Percentiles rank a stretch among this genome's conserved stretches.
Conservation (phyloP, 2,797 vertebrate genomes). For the Lutjanus argentimaculatus region DNA sequence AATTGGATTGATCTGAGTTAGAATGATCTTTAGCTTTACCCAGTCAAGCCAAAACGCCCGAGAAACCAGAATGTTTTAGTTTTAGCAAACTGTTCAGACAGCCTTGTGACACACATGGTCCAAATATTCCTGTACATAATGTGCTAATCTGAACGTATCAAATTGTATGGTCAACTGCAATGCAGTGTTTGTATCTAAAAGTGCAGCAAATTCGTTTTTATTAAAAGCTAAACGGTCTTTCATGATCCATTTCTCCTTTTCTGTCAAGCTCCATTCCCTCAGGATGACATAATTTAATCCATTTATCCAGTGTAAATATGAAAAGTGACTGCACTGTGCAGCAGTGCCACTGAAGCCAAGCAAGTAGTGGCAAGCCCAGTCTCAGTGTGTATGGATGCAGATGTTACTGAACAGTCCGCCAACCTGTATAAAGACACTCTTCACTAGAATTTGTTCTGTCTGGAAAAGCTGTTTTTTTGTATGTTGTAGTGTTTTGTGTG, state of each 20-base stretch:
- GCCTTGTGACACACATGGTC: conserved; percentile 32
- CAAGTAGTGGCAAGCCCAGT: conserved; percentile 36
- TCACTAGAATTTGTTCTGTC: conserved; percentile 10
- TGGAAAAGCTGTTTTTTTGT: conserved; percentile 24
- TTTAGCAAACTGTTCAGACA: conserved; percentile 28
- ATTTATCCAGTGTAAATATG: conserved; percentile 74
- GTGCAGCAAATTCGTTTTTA: conserved; percentile 70
- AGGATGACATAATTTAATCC: conserved; percentile 74
- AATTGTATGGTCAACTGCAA: conserved; percentile 51
- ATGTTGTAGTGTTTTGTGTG: conserved; percentile 4
- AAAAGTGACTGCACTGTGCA: conserved; percentile 47
- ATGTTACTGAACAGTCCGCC: conserved; percentile 34
- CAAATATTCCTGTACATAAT: conserved; percentile 63
- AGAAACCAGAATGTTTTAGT: conserved; percentile 31
- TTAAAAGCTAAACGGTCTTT: conserved; percentile 69
- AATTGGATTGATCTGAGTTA: conserved; percentile 15
- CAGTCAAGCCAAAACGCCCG: conserved; percentile 37
- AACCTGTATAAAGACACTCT: neutral
- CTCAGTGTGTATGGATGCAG: conserved; percentile 35
- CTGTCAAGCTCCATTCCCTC: conserved; percentile 49
- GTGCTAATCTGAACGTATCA: conserved; percentile 53
- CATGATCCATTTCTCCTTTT: conserved; percentile 68
- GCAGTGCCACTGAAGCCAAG: conserved; percentile 53
- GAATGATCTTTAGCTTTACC: conserved; percentile 16
- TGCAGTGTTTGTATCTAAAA: conserved; percentile 61